Base-by-base conservation (phyloP, 2,797 vertebrate species). In the Taeniopygia guttata region DNA sequence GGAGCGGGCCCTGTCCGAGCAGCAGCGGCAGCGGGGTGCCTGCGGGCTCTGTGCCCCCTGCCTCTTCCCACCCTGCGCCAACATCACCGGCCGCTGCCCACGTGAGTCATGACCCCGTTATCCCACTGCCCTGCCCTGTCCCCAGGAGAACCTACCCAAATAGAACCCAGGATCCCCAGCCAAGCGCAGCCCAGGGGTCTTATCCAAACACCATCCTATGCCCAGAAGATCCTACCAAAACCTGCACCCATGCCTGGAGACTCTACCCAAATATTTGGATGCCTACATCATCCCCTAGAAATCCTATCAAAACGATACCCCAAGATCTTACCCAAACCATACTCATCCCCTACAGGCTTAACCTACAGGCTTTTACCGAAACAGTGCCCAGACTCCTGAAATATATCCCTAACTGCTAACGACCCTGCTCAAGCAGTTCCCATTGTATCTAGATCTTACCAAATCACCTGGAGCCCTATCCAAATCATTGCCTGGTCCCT, bases 11-110 rank as follows among this genome's bases (percentile, higher is more conserved):
- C 95, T 97, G 8, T 97, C 97, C 1, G 98, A 99, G 87, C 98
- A 98, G 69, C 97, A 97, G 66, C 97, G 78, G 49, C 97, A 96
- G 21, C 94, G 97, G 73, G 97, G 97, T 0, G 97, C 97, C 89
- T 99, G 98, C 2, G 83, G 94, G 43, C 76, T 92, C 66, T 99
- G 99, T 36, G 95, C 96, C 60, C 98, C 98, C 66, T 99, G 98
- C 88, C 97, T 99, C 86, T 99, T 99, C 96, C 98, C 96, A 87
- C 98, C 99, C 97, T 98, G 98, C 3, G 95, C 97, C 93, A 98
- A 98, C 96, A 85, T 84, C 80, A 97, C 97, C 5, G 43, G 32
- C 3, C 96, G 87, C 58, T 99, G 98, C 83, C 60, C 94, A 32
- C 42, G 97, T 97, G 68, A 97, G 97, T 96, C 42, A 38, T 0